Conservation (phyloP, 2,113 vertebrate species). For the Pseudolaguvia tuberculata region DNA sequence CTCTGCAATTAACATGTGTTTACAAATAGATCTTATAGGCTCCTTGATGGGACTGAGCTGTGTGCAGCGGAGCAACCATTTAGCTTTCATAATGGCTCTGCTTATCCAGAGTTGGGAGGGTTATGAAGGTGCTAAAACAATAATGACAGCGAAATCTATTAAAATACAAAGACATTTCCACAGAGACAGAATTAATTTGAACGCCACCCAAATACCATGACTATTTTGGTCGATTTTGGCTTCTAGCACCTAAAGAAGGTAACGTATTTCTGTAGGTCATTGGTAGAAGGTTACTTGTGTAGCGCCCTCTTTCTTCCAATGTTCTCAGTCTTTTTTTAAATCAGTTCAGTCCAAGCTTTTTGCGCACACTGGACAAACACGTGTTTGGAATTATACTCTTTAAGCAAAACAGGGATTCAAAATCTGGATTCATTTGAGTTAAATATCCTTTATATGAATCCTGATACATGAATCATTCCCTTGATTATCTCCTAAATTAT, state of each 20-base stretch:
- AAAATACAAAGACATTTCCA: not conserved
- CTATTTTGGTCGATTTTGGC: not conserved
- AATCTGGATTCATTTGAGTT: too few relatives aligned
- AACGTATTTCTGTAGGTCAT: too few relatives aligned
- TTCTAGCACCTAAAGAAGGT: not conserved
- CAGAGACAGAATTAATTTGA: not conserved
- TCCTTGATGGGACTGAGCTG: slow-evolving; percentile 22
- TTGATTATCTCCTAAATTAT: too few relatives aligned
- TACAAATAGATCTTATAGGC: slow-evolving; percentile 20
- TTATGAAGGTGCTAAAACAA: not conserved
- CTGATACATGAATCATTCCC: too few relatives aligned
- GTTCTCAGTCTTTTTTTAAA: too few relatives aligned
- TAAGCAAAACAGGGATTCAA: too few relatives aligned
- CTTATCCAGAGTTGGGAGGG: not conserved
- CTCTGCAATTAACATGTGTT: slow-evolving; percentile 28
- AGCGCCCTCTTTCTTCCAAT: too few relatives aligned
- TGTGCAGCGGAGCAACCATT: slow-evolving; percentile 1
- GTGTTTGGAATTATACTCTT: too few relatives aligned
- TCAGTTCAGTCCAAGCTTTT: too few relatives aligned
- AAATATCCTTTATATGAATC: too few relatives aligned
- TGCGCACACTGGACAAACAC: too few relatives aligned
- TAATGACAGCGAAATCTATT: not conserved
- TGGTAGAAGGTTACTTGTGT: too few relatives aligned
- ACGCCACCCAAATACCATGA: not conserved
- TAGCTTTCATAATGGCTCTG: slow-evolving; percentile 2